phyloP scores from a whole-genome alignment of 2,113 vertebrate species.

The Jaculus jaculus region DNA sequence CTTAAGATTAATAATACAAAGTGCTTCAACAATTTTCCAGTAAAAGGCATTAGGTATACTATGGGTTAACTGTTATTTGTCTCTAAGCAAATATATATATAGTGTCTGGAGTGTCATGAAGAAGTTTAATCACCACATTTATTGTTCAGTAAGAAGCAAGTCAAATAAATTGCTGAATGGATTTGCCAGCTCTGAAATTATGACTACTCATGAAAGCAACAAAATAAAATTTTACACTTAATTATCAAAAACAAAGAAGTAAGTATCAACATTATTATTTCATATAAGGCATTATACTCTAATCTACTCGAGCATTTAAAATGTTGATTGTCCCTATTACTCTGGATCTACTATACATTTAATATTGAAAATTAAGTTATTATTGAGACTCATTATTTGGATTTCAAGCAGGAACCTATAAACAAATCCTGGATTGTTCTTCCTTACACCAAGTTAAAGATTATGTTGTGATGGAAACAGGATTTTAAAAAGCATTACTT shows the following conservation, averaged over 20 bases:
- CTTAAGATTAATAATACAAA: not conserved
- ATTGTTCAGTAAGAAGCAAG: not conserved
- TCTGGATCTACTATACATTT: not conserved
- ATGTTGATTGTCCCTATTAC: not conserved
- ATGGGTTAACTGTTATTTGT: not conserved
- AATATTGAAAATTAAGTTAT: not conserved
- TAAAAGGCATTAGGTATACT: not conserved
- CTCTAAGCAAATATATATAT: not conserved
- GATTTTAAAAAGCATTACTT: not conserved
- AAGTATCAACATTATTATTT: not conserved
- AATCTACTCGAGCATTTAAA: not conserved
- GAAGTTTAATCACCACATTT: not conserved
- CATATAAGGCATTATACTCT: not conserved
- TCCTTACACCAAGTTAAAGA: not conserved
- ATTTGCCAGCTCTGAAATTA: not conserved
- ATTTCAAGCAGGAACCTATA: not conserved
- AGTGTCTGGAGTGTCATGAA: not conserved
- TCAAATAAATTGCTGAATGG: not conserved
- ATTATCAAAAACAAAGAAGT: conserved; percentile 18
- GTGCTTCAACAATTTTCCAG: not conserved
- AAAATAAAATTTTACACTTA: not conserved
- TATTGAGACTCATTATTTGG: not conserved
- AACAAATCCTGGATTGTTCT: not conserved
- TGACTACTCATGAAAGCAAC: not conserved
- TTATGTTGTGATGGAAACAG: not conserved